These are phyloP conservation scores for Sylvilagus bachmani DNA, from an alignment of 2,113 vertebrate species.

Conservation along the genomic window DNA sequence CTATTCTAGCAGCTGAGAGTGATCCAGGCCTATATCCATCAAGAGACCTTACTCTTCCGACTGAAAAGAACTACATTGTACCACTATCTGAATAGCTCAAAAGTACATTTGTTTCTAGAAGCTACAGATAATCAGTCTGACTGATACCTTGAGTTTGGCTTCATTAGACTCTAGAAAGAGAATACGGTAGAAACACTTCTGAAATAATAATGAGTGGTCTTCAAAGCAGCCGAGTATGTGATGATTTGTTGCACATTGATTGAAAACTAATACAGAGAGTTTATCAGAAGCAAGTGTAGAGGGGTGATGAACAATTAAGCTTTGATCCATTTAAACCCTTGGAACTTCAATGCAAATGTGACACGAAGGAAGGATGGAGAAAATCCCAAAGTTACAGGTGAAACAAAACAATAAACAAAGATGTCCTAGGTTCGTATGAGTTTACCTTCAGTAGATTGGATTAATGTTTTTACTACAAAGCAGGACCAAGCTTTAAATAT, in stretches of 20 bases:
- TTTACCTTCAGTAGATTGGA: slow-evolving; percentile 9
- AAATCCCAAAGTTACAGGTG: background rate
- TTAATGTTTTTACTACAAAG: background rate
- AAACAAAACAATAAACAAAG: slow-evolving; percentile 11
- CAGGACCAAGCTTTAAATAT: background rate
- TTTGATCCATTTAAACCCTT: background rate
- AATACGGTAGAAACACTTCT: background rate
- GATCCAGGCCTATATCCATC: background rate
- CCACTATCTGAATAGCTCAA: background rate
- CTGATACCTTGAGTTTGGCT: background rate
- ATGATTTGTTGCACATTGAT: background rate
- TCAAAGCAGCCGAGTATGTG: background rate
- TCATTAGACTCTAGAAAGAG: background rate
- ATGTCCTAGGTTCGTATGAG: background rate
- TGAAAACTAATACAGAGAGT: background rate
- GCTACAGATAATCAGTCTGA: background rate
- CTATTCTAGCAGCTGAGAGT: background rate
- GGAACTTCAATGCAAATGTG: background rate
- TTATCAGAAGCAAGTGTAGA: background rate
- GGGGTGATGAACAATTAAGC: background rate
- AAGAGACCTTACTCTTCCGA: background rate
- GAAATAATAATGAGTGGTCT: background rate
- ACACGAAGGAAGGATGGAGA: background rate
- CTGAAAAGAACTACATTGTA: background rate
- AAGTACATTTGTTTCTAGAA: background rate